phyloP scores from a whole-genome alignment of 2,888 invertebrate genomes.

The Athalia rosae region DNA sequence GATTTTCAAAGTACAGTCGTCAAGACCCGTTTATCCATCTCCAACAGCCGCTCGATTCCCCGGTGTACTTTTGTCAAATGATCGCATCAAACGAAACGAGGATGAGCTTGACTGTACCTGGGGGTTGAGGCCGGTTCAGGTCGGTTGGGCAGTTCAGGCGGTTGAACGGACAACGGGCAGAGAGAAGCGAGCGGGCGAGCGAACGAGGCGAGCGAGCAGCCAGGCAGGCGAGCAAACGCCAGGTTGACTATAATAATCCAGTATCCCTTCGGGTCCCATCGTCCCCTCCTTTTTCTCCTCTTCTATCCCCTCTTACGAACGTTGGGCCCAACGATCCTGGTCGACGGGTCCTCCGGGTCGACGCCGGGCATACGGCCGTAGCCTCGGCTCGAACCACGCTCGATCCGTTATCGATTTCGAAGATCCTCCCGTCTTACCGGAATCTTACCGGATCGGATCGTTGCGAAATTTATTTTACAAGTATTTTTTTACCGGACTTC shows the following conservation, averaged over 20 bases:
- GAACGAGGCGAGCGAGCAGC: conserved; percentile 19
- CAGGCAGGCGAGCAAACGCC: conserved; percentile 28
- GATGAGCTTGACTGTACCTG: conserved; percentile 37
- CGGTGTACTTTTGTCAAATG: conserved; percentile 8
- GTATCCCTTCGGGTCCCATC: conserved; percentile 48
- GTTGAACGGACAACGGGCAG: conserved; percentile 25
- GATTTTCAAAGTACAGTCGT: background rate
- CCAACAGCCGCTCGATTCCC: background rate
- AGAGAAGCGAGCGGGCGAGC: background rate
- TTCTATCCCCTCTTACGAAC: conserved; percentile 43
- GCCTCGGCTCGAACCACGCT: conserved; percentile 22
- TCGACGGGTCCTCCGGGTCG: conserved; percentile 39
- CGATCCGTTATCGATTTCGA: background rate
- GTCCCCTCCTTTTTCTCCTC: conserved; percentile 29
- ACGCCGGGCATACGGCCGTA: conserved; percentile 38
- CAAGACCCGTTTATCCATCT: conserved; percentile 8
- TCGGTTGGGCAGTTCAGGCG: conserved; percentile 34
- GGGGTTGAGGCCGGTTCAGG: conserved; percentile 38
- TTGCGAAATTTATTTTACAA: no score
- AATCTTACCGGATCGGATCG: background rate
- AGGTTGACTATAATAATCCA: conserved; percentile 36
- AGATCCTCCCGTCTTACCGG: no score
- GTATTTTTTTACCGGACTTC: no score
- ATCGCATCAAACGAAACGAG: conserved; percentile 11
- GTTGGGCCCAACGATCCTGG: conserved; percentile 36